Percentiles rank a stretch among this genome's conserved stretches.
These are phyloP conservation scores for Loriculus beryllinus DNA, from an alignment of 2,797 vertebrate genomes.

Conservation along the genomic window DNA sequence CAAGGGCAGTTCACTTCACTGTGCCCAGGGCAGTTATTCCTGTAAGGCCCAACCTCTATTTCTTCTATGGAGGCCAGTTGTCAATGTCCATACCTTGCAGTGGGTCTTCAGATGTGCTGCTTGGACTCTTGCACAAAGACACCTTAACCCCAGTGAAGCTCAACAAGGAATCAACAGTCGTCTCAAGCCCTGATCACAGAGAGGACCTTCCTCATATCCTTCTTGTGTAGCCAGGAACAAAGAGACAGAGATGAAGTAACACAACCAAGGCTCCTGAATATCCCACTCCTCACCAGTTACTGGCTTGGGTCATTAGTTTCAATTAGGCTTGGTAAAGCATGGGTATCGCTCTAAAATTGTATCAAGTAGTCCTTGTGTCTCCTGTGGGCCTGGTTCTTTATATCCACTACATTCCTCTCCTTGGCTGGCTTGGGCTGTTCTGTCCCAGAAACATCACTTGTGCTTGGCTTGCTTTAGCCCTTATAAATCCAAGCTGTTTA, in stretches of 20 bases:
- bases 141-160: background rate
- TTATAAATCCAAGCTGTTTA: conserved; percentile 30
- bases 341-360: background rate
- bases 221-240: background rate
- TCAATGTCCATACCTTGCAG: background rate
- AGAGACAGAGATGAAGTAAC: background rate
- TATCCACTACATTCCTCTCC: background rate
- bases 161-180: background rate
- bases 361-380: rapidly evolving
- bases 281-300: background rate
- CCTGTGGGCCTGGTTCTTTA: background rate
- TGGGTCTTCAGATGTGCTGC: background rate
- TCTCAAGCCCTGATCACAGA: background rate
- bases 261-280: background rate
- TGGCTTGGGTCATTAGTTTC: background rate
- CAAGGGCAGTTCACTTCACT: background rate
- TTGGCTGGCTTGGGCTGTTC: background rate
- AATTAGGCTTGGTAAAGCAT: background rate
- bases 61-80: background rate
- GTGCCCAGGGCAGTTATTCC: background rate
- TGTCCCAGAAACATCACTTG: background rate
- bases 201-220: background rate
- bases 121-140: background rate
- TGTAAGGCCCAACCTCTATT: background rate
- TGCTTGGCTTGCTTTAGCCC: background rate